Base-by-base conservation (phyloP, 2,797 vertebrate genomes). In the Chaunax sp. region DNA sequence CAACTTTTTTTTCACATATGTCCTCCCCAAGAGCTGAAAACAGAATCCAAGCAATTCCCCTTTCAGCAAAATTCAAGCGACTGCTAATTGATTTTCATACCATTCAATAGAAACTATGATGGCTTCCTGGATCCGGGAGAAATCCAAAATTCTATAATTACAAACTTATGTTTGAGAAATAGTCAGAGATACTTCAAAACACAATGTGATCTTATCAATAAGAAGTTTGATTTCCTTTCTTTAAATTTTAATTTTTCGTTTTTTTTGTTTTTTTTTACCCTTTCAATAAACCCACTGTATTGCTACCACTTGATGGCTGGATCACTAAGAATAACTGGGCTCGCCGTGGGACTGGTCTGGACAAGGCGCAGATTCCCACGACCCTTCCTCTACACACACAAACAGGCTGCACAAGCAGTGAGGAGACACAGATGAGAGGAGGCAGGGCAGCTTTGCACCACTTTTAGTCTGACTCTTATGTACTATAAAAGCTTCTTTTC, bases 351-450 rank as follows among this genome's bases (percentile, higher is more conserved):
- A 93, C 86, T 86, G 85, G 85, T 78, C 83, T 73, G 85, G 76
- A 80, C 78, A 69, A 76, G 69, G 67, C 75, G 64, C 75, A 65
- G 71, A 87, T 94, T 94, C 92, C 92, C 94, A 94, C 92, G 92
- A 93, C 92, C 92, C 88, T 87, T 88, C 85, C 81, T 84, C 80
- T 68, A 59, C 20, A 5, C 63, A 28, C 76, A 69, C 20, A 28
- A 81, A 76, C 60, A 13, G 71, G 67, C 80, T 82, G 81, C 87
- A 62, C 82, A 72, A 20, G 79, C 81, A 69, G 78, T 1, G 79
- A 68, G 75, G 68, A 81, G 56, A 56, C 54, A 14, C 63, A 23
- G 73, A 8, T 7, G 18, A 37, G 50, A 33, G 33, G n/a, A 72
- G 75, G 69, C 72, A 77, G 77, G 77, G 83, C 74, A 59, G 88